A percentile compares a stretch with the other conserved stretches of the same genome.
These are phyloP conservation scores for Falco biarmicus DNA, from an alignment of 2,797 vertebrate species.

Conservation along the genomic window DNA sequence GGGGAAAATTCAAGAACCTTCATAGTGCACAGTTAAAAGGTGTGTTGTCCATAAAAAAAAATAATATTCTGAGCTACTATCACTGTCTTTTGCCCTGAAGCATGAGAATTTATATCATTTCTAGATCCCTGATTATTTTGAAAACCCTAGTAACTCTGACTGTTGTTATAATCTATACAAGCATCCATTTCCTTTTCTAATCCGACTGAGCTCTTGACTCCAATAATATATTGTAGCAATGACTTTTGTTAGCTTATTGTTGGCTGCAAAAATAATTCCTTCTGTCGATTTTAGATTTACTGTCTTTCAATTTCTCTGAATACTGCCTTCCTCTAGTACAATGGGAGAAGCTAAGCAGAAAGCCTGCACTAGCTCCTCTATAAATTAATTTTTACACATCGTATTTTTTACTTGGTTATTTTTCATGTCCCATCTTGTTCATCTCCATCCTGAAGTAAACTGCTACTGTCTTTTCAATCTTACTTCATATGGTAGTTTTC, in stretches of 20 bases:
- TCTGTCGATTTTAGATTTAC: conserved; percentile 22
- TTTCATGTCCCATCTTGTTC: conserved; percentile 49
- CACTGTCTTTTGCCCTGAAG: background rate
- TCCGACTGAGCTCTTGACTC: background rate
- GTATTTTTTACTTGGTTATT: background rate
- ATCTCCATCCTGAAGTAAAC: conserved; percentile 37
- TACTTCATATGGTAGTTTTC: conserved; percentile 35
- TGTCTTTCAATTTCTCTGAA: conserved; percentile 4
- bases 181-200: conserved; percentile 32
- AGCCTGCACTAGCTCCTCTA: background rate
- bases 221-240: background rate
- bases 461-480: conserved; percentile 62
- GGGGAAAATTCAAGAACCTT: background rate
- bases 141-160: background rate
- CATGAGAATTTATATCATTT: background rate
- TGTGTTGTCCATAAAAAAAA: background rate
- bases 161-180: background rate
- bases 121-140: conserved; percentile 18
- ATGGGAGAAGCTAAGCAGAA: conserved; percentile 12
- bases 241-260: conserved; percentile 16
- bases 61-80: background rate
- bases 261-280: conserved; percentile 13
- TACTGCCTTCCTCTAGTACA: background rate
- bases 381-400: background rate
- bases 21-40: background rate